Percentiles rank a stretch among this genome's conserved stretches.
phyloP scores from a whole-genome alignment of 2,113 vertebrate genomes.

The Hymenochirus boettgeri region DNA sequence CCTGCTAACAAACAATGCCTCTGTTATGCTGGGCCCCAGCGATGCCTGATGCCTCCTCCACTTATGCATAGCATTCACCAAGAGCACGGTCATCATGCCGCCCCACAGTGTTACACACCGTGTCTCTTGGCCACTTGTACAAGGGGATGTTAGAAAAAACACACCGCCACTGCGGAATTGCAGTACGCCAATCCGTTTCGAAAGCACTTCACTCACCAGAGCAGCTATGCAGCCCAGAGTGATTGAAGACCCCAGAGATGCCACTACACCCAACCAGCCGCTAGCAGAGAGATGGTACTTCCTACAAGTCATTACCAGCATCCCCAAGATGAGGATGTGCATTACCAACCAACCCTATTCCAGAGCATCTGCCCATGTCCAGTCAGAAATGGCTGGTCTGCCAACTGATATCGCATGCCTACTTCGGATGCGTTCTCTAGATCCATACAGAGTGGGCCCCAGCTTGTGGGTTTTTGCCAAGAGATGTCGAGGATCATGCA shows the following conservation, averaged over 20 bases:
- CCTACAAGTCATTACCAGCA: slow-evolving; percentile 75
- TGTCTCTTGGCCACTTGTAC: slow-evolving; percentile 86
- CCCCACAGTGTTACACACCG: slow-evolving; percentile 88
- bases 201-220: slow-evolving; percentile 77
- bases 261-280: slow-evolving; percentile 71
- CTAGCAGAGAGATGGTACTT: slow-evolving; percentile 76
- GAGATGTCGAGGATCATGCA: slow-evolving; percentile 89
- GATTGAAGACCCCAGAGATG: slow-evolving; percentile 70
- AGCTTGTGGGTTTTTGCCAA: slow-evolving; percentile 67
- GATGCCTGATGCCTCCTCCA: slow-evolving; percentile 74
- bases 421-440: slow-evolving; percentile 67
- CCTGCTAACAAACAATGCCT: slow-evolving; percentile 68
- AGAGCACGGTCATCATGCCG: slow-evolving; percentile 93
- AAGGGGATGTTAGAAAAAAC: slow-evolving; percentile 82
- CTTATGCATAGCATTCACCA: slow-evolving; percentile 85
- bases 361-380: slow-evolving; percentile 71
- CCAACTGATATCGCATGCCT: slow-evolving; percentile 84
- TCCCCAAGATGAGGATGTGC: slow-evolving; percentile 75
- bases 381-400: slow-evolving; percentile 84
- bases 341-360: slow-evolving; percentile 74
- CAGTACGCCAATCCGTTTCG: slow-evolving; percentile 79
- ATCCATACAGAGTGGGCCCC: slow-evolving; percentile 84
- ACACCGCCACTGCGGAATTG: slow-evolving; percentile 74
- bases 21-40: slow-evolving; percentile 79
- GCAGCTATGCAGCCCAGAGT: slow-evolving; percentile 72